Conservation (phyloP, 1,140 invertebrate genomes). For the Brachionus plicatilis region DNA sequence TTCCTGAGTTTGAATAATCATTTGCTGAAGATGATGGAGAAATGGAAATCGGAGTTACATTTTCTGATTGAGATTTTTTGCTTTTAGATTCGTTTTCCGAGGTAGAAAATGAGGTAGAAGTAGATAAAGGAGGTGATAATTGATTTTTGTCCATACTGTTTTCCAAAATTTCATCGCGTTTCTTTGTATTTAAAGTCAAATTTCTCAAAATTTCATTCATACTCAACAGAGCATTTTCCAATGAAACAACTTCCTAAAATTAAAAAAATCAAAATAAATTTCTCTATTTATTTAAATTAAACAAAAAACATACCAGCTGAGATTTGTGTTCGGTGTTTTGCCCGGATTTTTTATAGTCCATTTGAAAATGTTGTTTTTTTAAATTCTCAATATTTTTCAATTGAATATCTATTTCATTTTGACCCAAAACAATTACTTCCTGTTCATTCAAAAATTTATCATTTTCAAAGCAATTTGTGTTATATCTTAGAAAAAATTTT, state of each 20-base stretch:
- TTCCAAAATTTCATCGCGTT: background rate
- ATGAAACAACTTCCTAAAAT: constrained; percentile 3
- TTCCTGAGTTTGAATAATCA: background rate
- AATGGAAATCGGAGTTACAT: background rate
- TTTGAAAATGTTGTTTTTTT: background rate
- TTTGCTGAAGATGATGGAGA: background rate
- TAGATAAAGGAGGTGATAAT: background rate
- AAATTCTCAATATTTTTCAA: constrained; percentile 22
- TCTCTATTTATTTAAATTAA: background rate
- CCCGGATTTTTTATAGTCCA: background rate
- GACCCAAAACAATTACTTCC: background rate
- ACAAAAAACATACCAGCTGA: background rate
- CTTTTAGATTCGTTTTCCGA: background rate
- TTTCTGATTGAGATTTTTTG: background rate
- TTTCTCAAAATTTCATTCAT: constrained; percentile 34
- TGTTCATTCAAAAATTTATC: background rate
- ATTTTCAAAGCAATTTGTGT: background rate
- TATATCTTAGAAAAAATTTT: background rate
- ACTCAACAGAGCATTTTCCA: constrained; percentile 4
- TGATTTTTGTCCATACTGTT: background rate
- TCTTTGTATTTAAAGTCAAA: background rate
- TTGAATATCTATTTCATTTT: constrained; percentile 10
- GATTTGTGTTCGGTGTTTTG: background rate
- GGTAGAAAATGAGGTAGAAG: background rate
- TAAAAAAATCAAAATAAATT: background rate